Conservation (phyloP, 2,888 invertebrate species). For the Ypsolopha sequella region DNA sequence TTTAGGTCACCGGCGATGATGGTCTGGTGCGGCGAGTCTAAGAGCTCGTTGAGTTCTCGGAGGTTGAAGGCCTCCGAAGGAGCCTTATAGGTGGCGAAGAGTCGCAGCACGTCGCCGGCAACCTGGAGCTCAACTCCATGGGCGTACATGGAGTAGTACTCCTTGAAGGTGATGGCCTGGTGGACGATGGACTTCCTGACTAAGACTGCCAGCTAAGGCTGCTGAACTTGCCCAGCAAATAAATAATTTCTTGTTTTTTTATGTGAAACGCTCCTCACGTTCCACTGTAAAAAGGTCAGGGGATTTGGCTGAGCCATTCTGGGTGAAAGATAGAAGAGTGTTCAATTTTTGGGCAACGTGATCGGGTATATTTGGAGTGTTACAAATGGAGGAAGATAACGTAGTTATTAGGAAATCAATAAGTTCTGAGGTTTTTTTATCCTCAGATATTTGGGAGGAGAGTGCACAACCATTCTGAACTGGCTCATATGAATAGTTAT, state of each 20-base stretch:
- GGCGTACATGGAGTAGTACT: too few species aligned
- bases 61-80: too few species aligned
- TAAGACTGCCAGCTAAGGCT: too few species aligned
- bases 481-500: background rate
- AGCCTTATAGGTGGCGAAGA: too few species aligned
- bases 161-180: too few species aligned
- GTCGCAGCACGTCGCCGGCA: too few species aligned
- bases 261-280: background rate
- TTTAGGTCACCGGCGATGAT: too few species aligned
- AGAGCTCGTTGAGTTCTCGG: too few species aligned
- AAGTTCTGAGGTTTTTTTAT: background rate
- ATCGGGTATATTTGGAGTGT: background rate
- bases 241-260: conserved; percentile 5
- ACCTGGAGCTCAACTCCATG: too few species aligned
- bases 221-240: background rate
- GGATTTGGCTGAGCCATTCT: background rate
- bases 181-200: too few species aligned
- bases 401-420: background rate
- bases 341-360: background rate
- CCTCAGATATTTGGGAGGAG: background rate
- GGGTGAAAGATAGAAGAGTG: too few species aligned
- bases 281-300: background rate
- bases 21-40: too few species aligned
- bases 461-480: background rate
- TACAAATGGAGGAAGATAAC: background rate